These are phyloP conservation scores for Anhinga rufa DNA, from an alignment of 2,113 vertebrate genomes.

Conservation along the genomic window DNA sequence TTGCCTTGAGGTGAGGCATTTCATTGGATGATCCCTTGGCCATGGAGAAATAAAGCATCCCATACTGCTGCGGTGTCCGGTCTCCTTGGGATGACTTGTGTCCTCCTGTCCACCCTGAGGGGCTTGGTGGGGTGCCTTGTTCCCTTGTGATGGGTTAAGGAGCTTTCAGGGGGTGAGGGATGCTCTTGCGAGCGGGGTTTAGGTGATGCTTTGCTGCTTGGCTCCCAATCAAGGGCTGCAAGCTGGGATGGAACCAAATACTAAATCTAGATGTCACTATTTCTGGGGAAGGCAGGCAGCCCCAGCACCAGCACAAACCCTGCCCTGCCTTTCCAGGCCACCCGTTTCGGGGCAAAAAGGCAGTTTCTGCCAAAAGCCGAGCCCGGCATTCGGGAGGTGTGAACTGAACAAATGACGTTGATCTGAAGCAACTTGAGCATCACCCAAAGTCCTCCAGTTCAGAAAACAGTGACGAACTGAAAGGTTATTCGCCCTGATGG, in stretches of 20 bases:
- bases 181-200: neutral
- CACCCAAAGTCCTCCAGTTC: neutral
- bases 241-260: neutral
- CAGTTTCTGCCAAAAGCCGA: neutral
- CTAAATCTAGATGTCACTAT: neutral
- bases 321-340: neutral
- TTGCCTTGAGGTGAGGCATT: neutral
- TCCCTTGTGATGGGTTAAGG: neutral
- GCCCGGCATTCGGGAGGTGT: neutral
- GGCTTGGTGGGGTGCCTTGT: neutral
- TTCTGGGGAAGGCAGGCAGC: neutral
- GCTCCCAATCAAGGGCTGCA: neutral
- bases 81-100: neutral
- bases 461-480: neutral
- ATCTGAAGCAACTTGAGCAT: neutral
- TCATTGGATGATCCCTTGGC: neutral
- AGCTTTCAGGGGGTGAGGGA: neutral
- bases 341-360: neutral
- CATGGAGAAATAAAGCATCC: neutral
- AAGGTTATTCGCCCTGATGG: neutral
- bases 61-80: fast-evolving
- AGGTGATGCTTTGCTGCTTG: neutral
- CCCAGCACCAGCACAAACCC: neutral
- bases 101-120: neutral
- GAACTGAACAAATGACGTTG: neutral